Base-by-base conservation (phyloP, 2,113 vertebrate genomes). In the Datnioides undecimradiatus region DNA sequence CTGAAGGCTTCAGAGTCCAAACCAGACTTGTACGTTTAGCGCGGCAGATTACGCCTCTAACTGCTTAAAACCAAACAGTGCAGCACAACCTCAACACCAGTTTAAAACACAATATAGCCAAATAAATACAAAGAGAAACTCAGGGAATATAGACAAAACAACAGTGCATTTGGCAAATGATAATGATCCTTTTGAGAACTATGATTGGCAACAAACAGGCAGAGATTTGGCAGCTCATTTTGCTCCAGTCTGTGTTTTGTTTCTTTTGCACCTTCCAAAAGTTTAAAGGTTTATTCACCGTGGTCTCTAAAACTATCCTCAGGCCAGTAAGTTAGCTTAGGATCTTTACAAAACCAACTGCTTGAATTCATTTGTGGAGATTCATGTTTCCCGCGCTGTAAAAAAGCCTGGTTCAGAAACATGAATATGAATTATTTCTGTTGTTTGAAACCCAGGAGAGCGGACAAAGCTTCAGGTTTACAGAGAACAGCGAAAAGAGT, bases 101-200 rank as follows among this genome's bases (percentile, higher is more conserved):
- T 19, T 55, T 10, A 40, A 80, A 74, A 87, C n/a, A n/a, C 29
- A 54, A 55, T 7, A 34, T 10, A 41, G 69, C 29, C 41, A 69
- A 84, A 87, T 84, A 87, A 87, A 89, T 79, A 91, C 19, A 73
- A 66, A 64, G 6, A 62, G 14, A 36, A 74, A 60, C 21, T 80
- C 79, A 57, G 43, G 16, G 72, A 58, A 55, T 33, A 58, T 19
- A 64, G 23, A 58, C 6, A 10, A 75, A 83, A 57, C 29, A 68
- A 33, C 36, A 65, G 52, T 45, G 7, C 48, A 65, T 80, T 79
- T 87, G 88, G 77, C 85, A 85, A 81, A 82, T 45, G 21, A 43
- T 5, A 27, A 54, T 5, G 23, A 54, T 21, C 31, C 4, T 21
- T 3, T 0, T 5, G 6, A 73, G 6, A 63, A 52, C 25, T 36